These are phyloP conservation scores for Procavia capensis DNA, from an alignment of 2,113 vertebrate species.

Conservation along the genomic window DNA sequence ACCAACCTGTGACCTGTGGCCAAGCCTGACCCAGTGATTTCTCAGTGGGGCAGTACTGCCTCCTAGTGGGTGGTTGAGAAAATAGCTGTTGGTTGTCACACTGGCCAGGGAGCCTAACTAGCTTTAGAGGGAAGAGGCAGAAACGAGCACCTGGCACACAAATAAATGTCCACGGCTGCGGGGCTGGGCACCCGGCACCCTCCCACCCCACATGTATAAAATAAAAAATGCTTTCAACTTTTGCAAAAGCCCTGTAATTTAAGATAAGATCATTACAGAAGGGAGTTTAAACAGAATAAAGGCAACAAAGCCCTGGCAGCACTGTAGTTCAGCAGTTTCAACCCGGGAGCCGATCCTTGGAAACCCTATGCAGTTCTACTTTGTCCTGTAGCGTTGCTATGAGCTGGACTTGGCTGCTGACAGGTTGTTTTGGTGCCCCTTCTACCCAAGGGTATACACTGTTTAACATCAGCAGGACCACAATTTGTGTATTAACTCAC, in stretches of 20 bases:
- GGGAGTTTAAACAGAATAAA: neutral
- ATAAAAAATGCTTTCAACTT: neutral
- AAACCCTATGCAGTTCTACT: too few relatives aligned
- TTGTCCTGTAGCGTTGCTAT: too few relatives aligned
- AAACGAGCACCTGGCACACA: neutral
- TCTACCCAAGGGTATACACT: neutral
- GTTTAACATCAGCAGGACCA: neutral
- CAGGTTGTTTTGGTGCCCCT: too few relatives aligned
- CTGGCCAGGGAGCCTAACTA: neutral
- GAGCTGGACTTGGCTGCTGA: too few relatives aligned
- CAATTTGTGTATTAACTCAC: neutral
- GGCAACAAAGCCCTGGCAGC: too few relatives aligned
- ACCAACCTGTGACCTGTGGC: neutral
- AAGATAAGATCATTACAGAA: neutral
- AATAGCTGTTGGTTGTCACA: neutral
- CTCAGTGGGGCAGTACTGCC: constrained; percentile 31
- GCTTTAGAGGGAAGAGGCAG: neutral
- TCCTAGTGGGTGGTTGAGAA: neutral
- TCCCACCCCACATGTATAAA: neutral
- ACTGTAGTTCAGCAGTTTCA: too few relatives aligned
- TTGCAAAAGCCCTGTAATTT: neutral
- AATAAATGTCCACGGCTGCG: neutral
- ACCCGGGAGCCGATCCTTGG: too few relatives aligned
- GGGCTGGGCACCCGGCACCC: neutral
- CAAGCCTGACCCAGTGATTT: neutral